phyloP scores from a whole-genome alignment of 1,140 invertebrate species.

The Diploscapter pachys region DNA sequence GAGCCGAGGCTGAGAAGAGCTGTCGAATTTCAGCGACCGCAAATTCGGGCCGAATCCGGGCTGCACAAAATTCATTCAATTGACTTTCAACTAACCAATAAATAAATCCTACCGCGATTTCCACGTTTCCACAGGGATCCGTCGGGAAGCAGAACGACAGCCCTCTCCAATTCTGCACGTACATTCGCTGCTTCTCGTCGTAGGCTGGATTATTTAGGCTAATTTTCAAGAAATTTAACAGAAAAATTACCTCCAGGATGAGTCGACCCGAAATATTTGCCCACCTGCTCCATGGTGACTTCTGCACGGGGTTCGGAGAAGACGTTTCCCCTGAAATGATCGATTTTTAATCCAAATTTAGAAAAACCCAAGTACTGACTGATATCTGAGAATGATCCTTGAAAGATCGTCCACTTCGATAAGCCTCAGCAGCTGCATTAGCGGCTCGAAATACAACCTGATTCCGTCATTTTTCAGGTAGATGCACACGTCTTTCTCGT shows the following conservation, averaged over 20 bases:
- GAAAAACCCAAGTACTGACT: conserved; percentile 14
- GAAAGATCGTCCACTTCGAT: conserved; percentile 56
- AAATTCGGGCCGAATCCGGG: conserved; percentile 49
- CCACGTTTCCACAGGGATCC: conserved; percentile 28
- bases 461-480: conserved; percentile 54
- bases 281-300: conserved; percentile 49
- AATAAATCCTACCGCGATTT: conserved; percentile 18
- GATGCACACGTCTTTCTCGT: conserved; percentile 49
- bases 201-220: conserved; percentile 42
- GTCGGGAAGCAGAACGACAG: conserved; percentile 56
- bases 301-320: conserved; percentile 48
- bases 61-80: conserved; percentile 24
- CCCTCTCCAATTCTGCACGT: conserved; percentile 54
- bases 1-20: conserved; percentile 45
- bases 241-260: conserved; percentile 49
- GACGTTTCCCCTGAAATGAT: conserved; percentile 40
- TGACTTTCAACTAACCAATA: no score
- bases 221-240: not conserved
- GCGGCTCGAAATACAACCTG: conserved; percentile 49
- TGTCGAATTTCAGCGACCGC: conserved; percentile 50
- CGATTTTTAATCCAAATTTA: not conserved
- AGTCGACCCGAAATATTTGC: conserved; percentile 56
- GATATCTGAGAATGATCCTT: conserved; percentile 45
- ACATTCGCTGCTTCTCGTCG: conserved; percentile 54
- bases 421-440: conserved; percentile 46